Conservation (phyloP, 2,888 invertebrate genomes). For the Apotomis capreana region DNA sequence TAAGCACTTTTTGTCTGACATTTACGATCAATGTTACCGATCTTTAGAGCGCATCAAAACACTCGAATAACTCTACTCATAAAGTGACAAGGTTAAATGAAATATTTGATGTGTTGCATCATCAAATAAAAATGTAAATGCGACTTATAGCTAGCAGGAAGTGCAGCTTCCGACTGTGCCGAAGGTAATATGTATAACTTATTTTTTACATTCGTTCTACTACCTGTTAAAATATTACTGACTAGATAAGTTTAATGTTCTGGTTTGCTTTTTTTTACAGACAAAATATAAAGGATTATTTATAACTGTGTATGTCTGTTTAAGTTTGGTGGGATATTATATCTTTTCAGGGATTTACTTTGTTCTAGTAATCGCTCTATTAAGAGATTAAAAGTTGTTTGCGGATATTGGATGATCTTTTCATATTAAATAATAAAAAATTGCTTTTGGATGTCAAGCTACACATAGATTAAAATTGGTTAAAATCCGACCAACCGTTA, state of each 20-base stretch:
- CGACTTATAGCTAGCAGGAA: slow-evolving; percentile 37
- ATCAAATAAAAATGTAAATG: slow-evolving; percentile 37
- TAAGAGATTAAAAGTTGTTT: no score
- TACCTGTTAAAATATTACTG: slow-evolving; percentile 38
- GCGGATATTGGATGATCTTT: no score
- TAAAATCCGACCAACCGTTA: no score
- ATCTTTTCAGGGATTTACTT: no score
- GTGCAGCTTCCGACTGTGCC: slow-evolving; percentile 40
- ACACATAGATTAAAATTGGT: no score
- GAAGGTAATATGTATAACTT: slow-evolving; percentile 40
- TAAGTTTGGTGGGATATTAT: no score
- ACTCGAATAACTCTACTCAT: slow-evolving; percentile 23
- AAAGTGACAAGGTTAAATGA: slow-evolving; percentile 35
- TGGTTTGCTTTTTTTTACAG: no score
- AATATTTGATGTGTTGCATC: slow-evolving; percentile 37
- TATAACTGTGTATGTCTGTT: no score
- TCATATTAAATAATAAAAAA: no score
- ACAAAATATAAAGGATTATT: no score
- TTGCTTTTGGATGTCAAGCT: no score
- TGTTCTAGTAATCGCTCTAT: no score
- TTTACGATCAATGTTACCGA: slow-evolving; percentile 26
- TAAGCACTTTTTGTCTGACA: slow-evolving; percentile 21
- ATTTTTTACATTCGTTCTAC: slow-evolving; percentile 30
- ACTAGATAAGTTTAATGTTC: slow-evolving; percentile 1
- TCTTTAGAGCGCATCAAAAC: slow-evolving; percentile 32